phyloP scores from a whole-genome alignment of 1,140 invertebrate species.

The Pinna nobilis region DNA sequence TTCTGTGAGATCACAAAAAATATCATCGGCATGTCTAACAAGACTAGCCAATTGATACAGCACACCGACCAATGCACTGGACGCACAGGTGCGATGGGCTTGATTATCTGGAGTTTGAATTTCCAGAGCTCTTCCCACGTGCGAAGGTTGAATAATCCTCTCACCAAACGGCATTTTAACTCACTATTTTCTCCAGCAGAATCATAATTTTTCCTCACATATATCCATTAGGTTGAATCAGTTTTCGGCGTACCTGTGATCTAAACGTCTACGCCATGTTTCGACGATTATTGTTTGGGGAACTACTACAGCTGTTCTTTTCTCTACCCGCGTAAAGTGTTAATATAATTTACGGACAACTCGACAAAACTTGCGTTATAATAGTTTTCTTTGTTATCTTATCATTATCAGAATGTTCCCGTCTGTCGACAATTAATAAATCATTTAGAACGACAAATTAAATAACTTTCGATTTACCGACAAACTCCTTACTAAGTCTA shows the following conservation, averaged over 20 bases:
- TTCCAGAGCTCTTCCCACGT: conserved; percentile 54
- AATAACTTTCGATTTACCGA: not conserved
- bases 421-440: not conserved
- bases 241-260: not conserved
- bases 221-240: not conserved
- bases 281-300: conserved; percentile 32
- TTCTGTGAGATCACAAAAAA: conserved; percentile 83
- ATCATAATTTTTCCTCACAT: conserved; percentile 8
- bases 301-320: conserved; percentile 28
- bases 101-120: conserved; percentile 47
- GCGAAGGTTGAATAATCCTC: conserved; percentile 56
- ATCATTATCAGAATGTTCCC: not conserved
- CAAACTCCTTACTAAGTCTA: too few relatives aligned
- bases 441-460: not conserved
- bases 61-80: conserved; percentile 85
- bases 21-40: conserved; percentile 84
- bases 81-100: conserved; percentile 80
- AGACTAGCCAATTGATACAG: conserved; percentile 86
- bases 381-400: conserved; percentile 1
- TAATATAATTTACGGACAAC: too few relatives aligned
- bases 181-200: conserved; percentile 9
- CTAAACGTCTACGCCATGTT: conserved; percentile 43
- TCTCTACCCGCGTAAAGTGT: conserved; percentile 2
- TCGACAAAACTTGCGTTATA: too few relatives aligned
- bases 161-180: conserved; percentile 60